A percentile compares a stretch with the other conserved stretches of the same genome.
Evolutionary conservation across 2,888 invertebrate genomes (phyloP).

Genomic region (Orgyia antiqua): DNA sequence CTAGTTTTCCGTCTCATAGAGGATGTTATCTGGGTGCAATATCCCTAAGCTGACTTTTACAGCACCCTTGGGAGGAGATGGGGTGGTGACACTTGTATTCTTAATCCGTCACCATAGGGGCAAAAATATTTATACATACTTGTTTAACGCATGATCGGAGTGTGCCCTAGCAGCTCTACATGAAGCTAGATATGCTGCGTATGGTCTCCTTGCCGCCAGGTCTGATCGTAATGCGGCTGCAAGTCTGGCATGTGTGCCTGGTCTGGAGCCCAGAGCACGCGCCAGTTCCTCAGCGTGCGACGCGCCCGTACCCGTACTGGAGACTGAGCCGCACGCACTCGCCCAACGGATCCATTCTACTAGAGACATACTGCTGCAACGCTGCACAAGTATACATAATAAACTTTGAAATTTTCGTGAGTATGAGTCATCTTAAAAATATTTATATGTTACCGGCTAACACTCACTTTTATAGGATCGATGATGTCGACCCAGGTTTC

Average conservation of each 20-base stretch:
- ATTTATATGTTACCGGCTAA: neutral
- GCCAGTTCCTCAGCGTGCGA: slow-evolving; percentile 35
- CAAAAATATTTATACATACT: no score
- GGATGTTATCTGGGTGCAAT: no score
- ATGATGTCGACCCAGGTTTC: no score
- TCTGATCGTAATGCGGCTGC: slow-evolving; percentile 60
- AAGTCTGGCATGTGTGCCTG: slow-evolving; percentile 38
- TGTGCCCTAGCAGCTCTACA: slow-evolving; percentile 56
- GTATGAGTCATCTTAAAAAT: no score
- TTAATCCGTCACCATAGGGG: no score
- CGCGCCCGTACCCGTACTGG: slow-evolving; percentile 34
- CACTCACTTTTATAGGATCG: no score
- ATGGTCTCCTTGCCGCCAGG: slow-evolving; percentile 61
- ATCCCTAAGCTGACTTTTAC: no score
- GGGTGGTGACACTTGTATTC: no score
- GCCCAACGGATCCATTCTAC: slow-evolving; percentile 57
- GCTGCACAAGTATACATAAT: slow-evolving; percentile 33
- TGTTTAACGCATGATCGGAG: slow-evolving; percentile 38
- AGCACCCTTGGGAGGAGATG: no score
- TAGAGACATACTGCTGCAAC: slow-evolving; percentile 52
- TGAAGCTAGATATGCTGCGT: slow-evolving; percentile 59
- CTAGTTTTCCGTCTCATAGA: no score
- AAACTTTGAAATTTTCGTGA: no score
- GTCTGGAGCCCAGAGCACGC: slow-evolving; percentile 27
- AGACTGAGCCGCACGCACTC: slow-evolving; percentile 31